Percentiles rank a stretch among this genome's conserved stretches.
Evolutionary conservation across 2,888 invertebrate genomes (phyloP).

Genomic region (Philaethria dido): DNA sequence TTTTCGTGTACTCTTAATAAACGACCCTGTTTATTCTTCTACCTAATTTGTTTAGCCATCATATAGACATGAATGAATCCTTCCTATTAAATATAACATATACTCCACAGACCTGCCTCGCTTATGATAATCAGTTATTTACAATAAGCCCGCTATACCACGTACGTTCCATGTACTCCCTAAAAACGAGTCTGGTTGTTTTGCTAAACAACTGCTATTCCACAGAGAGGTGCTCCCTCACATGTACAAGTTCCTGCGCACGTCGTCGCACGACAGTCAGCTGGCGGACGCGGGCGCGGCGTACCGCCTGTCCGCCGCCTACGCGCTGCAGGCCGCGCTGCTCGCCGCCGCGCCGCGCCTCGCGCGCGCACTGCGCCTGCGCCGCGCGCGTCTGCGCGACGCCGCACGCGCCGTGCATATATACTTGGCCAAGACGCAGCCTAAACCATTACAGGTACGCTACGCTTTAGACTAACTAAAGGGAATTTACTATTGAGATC

Average conservation of each 20-base stretch:
- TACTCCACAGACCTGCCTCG: too few relatives aligned
- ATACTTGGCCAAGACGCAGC: conserved; percentile 85
- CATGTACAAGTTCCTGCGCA: conserved; percentile 82
- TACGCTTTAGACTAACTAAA: too few relatives aligned
- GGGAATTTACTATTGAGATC: too few relatives aligned
- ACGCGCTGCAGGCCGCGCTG: conserved; percentile 80
- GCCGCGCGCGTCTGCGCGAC: conserved; percentile 65
- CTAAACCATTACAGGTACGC: conserved; percentile 87
- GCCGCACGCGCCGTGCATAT: conserved; percentile 70
- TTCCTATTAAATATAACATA: too few relatives aligned
- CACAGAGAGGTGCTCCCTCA: conserved; percentile 87
- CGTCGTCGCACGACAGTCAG: conserved; percentile 83
- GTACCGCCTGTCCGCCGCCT: conserved; percentile 79
- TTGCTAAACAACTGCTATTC: background rate
- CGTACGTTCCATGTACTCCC: too few relatives aligned
- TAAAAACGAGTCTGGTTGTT: too few relatives aligned
- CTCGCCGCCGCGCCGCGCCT: conserved; percentile 76
- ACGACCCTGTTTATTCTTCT: too few relatives aligned
- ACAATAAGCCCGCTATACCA: too few relatives aligned
- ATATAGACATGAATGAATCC: too few relatives aligned
- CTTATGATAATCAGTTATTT: too few relatives aligned
- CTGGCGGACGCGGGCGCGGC: conserved; percentile 82
- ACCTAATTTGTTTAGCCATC: too few relatives aligned
- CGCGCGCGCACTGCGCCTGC: conserved; percentile 71
- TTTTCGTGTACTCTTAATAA: too few relatives aligned